Evolutionary conservation across 2,797 vertebrate species (phyloP).

Genomic region (Podarcis siculus): DNA sequence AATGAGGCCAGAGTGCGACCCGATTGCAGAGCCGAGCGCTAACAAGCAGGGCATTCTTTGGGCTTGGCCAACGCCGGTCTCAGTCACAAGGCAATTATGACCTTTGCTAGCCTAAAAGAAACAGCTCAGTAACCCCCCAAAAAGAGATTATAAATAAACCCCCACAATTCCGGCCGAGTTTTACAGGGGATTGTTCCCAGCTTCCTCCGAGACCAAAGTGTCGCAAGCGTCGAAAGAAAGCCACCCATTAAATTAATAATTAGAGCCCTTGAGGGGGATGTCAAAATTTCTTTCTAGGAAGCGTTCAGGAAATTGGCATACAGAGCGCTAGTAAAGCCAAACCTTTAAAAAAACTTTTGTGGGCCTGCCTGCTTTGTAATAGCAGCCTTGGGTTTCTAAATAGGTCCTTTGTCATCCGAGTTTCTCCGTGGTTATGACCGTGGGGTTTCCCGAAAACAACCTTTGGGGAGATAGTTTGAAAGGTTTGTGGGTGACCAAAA

Average conservation of each 20-base stretch:
- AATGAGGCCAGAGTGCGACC: not conserved
- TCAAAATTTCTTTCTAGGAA: constrained; percentile 34
- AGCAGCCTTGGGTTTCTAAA: not conserved
- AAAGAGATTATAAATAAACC: not conserved
- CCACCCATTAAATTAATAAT: constrained; percentile 15
- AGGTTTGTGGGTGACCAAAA: constrained; percentile 2
- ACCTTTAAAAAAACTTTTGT: constrained; percentile 1
- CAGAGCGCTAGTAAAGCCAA: constrained; percentile 8
- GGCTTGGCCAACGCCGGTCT: constrained; percentile 72
- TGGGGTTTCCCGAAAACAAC: not conserved
- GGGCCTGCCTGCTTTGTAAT: not conserved
- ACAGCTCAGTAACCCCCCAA: constrained; percentile 75
- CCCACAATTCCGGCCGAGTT: not conserved
- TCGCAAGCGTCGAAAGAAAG: constrained; percentile 13
- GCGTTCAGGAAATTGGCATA: constrained; percentile 6
- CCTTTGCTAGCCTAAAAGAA: constrained; percentile 79
- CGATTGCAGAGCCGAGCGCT: not conserved
- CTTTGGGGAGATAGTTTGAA: not conserved
- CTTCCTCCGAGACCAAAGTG: constrained; percentile 23
- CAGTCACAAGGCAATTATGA: constrained; percentile 88
- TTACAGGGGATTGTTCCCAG: constrained; percentile 9
- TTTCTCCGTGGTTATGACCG: not conserved
- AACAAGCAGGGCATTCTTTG: constrained; percentile 20
- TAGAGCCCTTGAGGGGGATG: constrained; percentile 15
- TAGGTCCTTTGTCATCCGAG: constrained; percentile 4